Percentiles rank a stretch among this genome's conserved stretches.
phyloP scores from a whole-genome alignment of 2,888 invertebrate species.

The Zeuzera pyrina region DNA sequence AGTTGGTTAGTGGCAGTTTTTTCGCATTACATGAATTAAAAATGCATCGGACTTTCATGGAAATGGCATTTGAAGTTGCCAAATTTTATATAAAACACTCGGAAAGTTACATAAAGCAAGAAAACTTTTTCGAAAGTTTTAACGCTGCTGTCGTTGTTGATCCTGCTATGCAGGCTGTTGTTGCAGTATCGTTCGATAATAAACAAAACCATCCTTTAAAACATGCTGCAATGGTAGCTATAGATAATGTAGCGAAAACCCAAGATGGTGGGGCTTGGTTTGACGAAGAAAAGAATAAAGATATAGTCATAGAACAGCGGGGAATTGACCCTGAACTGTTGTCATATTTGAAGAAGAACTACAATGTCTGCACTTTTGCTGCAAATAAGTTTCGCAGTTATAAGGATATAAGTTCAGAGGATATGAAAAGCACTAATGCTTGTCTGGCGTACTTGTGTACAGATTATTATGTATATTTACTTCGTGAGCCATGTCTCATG shows the following conservation, averaged over 20 bases:
- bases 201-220: conserved; percentile 78
- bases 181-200: conserved; percentile 78
- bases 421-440: conserved; percentile 13
- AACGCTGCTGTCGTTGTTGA: conserved; percentile 79
- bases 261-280: conserved; percentile 86
- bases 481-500: conserved; percentile 93
- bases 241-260: conserved; percentile 87
- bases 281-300: conserved; percentile 13
- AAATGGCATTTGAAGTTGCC: conserved; percentile 69
- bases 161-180: conserved; percentile 75
- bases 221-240: conserved; percentile 88
- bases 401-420: conserved; percentile 22
- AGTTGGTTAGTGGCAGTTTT: conserved; percentile 72
- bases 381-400: conserved; percentile 47
- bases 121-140: background rate
- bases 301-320: conserved; percentile 9
- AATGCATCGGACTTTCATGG: conserved; percentile 74
- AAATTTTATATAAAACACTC: conserved; percentile 29
- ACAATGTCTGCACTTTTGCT: conserved; percentile 54
- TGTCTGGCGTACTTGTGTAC: conserved; percentile 87
- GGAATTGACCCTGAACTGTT: conserved; percentile 58
- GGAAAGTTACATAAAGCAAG: conserved; percentile 4
- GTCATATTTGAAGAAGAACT: conserved; percentile 37
- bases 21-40: conserved; percentile 70
- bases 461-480: conserved; percentile 86